Evolutionary conservation across 2,113 vertebrate genomes (phyloP), one percentile per base, ranked within the genome.

Genomic region (Rhinoderma darwinii): DNA sequence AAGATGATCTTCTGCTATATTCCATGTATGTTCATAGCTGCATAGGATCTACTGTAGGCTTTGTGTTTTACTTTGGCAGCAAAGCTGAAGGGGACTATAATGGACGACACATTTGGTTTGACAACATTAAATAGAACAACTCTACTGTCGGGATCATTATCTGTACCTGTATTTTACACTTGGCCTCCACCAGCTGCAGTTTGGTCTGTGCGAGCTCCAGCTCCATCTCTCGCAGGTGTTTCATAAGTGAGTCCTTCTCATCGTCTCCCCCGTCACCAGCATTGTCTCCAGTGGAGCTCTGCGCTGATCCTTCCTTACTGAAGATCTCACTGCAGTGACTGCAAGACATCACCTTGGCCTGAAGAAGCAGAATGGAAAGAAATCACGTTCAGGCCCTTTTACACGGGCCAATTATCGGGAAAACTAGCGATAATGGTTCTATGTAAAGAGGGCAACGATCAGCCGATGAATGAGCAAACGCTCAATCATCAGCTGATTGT

Each of bases 201-300:
- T 99, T 99, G 89, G 98, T 99, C 91, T 99, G 98, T n/a, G 98
- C 98, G 90, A 99, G 92, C 85, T 99, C 98, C 92, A 99, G 94
- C 91, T 99, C 98, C 96, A 99, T 95, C 88, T 98, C 97, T 72
- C 98, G 91, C 84, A 99, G 96, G 90, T 99, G 98, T 88, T 97
- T 96, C 93, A 96, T 96, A 37, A 99, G 95, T 0, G 95, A 95
- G 81, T 99, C 97, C 91, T 98, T 99, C 93, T 99, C 97, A 47
- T 99, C 97, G 2, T 99, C 98, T 4, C 88, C 86, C 27, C 97
- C 95, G 0, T 92, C 61, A 30, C 93, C 93, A 82, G 94, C 84
- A 84, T 93, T 93, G 74, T 96, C 96, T 1, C 32, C 88, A 84
- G 90, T 92, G 0, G 94, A 47, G 0, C 95, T 86, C 90, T 97